These are phyloP conservation scores for Simalia tracyae DNA, from an alignment of 2,797 vertebrate species.

Conservation along the genomic window DNA sequence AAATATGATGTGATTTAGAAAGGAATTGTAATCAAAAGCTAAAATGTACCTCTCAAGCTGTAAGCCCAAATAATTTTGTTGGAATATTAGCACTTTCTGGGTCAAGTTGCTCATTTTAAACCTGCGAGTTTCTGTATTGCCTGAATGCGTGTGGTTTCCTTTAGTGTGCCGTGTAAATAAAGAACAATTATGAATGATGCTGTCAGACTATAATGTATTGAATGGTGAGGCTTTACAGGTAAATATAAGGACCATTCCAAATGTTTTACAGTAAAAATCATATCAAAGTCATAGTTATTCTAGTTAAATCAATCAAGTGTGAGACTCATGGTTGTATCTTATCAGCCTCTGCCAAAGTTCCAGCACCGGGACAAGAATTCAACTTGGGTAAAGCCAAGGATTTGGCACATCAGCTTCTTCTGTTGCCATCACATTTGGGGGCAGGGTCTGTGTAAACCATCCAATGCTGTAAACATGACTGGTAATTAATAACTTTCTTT, in stretches of 20 bases:
- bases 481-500: neutral
- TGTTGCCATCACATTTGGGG: neutral
- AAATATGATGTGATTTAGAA: slow-evolving; percentile 31
- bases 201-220: neutral
- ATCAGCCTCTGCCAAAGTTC: neutral
- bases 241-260: neutral
- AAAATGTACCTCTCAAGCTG: neutral
- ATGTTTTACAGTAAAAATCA: neutral
- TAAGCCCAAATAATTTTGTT: neutral
- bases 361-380: neutral
- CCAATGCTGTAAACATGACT: neutral
- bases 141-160: neutral
- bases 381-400: neutral
- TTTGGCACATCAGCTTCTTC: neutral
- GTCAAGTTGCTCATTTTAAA: neutral
- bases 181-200: neutral
- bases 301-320: neutral
- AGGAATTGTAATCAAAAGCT: slow-evolving; percentile 45
- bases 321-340: neutral
- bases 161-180: neutral
- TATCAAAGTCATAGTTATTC: neutral
- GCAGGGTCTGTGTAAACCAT: fast-evolving
- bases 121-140: neutral
- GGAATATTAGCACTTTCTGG: neutral
- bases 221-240: neutral